Evolutionary conservation across 2,888 invertebrate species (phyloP), one percentile per base, ranked within the genome.

Genomic region (Pyrochroa serraticornis): DNA sequence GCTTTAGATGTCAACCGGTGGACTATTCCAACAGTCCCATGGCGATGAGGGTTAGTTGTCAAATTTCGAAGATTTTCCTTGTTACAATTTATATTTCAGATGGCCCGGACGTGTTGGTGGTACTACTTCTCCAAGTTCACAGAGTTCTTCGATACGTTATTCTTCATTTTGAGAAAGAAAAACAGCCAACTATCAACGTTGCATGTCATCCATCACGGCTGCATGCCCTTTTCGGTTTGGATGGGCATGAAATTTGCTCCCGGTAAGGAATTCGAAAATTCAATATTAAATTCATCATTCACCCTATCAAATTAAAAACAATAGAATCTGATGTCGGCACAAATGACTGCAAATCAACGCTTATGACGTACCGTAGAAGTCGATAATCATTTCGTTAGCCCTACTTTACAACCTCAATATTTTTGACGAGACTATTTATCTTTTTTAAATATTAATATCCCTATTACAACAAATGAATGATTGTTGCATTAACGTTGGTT

Each of bases 161-260:
- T 97, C 84, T 97, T 97, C 82, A 90, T 97, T 59, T 82, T 96
- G 82, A 85, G 96, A 53, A 97, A 97, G 84, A 95, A 97, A 79
- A 89, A 90, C 77, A 89, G 92, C 77, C 96, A 97, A 75, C 89
- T 96, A 60, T 91, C 94, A 44, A 91, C 91, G 13, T 84, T 97
- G 34, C 96, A 97, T 77, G 95, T 97, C 44, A 93, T 95, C 70
- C 96, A 97, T 79, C 96, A 97, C 75, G 95, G 95, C 41, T 89
- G 93, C 65, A 96, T 97, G 96, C 96, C 96, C 3, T 86, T 95
- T 78, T 93, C 93, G 6, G 95, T 89, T 35, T 95, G 95, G 94
- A 91, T 95, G 86, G 96, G 96, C 39, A 85, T 96, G 74, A 95
- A 95, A 79, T 96, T 96, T 81, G 95, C 95, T 37, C 95, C 95